phyloP scores from a whole-genome alignment of 2,888 invertebrate species.

The Drosophila paracracens region DNA sequence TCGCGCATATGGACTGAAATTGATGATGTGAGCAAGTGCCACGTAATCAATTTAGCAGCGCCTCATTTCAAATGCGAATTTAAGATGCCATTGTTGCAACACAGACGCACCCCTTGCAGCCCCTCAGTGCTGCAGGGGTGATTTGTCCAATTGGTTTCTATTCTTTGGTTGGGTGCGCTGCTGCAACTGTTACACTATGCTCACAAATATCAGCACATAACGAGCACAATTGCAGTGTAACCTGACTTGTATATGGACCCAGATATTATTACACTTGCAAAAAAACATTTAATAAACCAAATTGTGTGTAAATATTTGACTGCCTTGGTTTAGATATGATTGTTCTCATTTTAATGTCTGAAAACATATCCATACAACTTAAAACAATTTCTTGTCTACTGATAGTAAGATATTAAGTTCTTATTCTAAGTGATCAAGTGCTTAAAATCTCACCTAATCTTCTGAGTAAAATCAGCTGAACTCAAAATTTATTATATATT shows the following conservation, averaged over 20 bases:
- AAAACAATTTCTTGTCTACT: not conserved
- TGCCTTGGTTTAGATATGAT: fast-evolving
- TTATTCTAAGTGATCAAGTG: not conserved
- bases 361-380: not conserved
- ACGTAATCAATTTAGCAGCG: constrained; percentile 76
- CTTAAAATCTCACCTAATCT: not conserved
- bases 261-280: not conserved
- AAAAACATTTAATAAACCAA: too few relatives aligned
- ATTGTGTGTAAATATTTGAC: not conserved
- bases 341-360: not conserved
- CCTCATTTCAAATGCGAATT: constrained; percentile 76
- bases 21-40: constrained; percentile 79
- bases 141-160: constrained; percentile 27
- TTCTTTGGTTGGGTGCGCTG: constrained; percentile 14
- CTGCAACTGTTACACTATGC: constrained; percentile 19
- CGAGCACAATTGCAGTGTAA: constrained; percentile 9
- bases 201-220: constrained; percentile 57
- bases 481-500: not conserved
- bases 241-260: not conserved
- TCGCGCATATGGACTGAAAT: constrained; percentile 74
- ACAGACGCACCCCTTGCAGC: constrained; percentile 15
- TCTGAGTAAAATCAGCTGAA: not conserved
- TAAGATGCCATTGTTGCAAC: constrained; percentile 74
- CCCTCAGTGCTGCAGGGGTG: constrained; percentile 19
- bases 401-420: not conserved